Evolutionary conservation across 2,797 vertebrate genomes (phyloP).

Genomic region (Malurus splendens): DNA sequence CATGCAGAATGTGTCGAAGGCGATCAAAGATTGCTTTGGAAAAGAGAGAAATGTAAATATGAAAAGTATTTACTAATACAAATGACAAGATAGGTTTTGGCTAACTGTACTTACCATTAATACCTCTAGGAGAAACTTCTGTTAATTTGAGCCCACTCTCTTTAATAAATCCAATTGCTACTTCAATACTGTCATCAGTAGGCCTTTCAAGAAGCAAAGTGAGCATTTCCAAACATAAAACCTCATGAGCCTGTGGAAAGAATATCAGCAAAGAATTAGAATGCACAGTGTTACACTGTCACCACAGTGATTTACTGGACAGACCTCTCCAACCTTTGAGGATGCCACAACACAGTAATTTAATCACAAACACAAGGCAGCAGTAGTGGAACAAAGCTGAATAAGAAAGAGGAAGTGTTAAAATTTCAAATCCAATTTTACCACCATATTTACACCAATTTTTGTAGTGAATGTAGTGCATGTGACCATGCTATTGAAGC

Average conservation of each 20-base stretch:
- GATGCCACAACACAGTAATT: background rate
- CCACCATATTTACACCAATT: no score
- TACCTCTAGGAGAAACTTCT: conserved; percentile 91
- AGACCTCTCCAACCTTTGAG: background rate
- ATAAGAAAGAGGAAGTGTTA: background rate
- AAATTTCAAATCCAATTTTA: no score
- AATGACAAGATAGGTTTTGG: background rate
- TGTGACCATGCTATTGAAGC: no score
- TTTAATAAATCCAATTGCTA: conserved; percentile 93
- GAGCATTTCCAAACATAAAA: conserved; percentile 95
- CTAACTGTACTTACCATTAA: conserved; percentile 80
- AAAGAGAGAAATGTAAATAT: background rate
- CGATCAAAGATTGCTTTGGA: conserved; percentile 93
- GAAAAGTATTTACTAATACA: background rate
- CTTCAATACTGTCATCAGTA: conserved; percentile 96
- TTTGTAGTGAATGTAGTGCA: no score
- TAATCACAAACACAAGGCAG: background rate
- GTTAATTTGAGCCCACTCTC: conserved; percentile 96
- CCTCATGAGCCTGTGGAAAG: conserved; percentile 86
- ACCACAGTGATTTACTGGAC: background rate
- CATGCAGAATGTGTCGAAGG: conserved; percentile 92
- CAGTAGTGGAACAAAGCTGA: background rate
- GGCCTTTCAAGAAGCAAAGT: conserved; percentile 93
- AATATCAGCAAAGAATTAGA: background rate
- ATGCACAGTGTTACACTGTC: background rate